Conservation (phyloP, 2,797 vertebrate genomes). For the Adelosebastes latens region DNA sequence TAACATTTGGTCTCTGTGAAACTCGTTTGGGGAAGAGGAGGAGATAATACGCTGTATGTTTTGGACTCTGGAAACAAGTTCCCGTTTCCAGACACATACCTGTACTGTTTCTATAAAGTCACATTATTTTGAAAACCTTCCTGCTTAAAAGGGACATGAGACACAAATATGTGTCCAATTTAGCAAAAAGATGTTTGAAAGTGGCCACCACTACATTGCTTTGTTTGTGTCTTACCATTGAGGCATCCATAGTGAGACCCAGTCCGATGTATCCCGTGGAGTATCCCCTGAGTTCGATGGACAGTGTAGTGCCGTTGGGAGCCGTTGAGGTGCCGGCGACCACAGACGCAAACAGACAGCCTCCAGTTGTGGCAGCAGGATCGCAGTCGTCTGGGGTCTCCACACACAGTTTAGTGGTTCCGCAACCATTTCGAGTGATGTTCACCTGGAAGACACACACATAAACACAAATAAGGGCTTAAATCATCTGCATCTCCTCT, state of each 20-base stretch:
- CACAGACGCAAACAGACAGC: constrained; percentile 55
- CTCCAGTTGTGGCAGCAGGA: not conserved
- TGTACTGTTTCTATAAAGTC: not conserved
- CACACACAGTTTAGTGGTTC: constrained; percentile 17
- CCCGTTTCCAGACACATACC: no score
- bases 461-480: not conserved
- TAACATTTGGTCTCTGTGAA: not conserved
- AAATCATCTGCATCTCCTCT: not conserved
- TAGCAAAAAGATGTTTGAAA: not conserved
- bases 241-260: not conserved
- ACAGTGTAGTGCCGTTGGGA: not conserved
- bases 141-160: not conserved
- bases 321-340: rapidly evolving
- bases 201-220: not conserved
- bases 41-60: not conserved
- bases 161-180: not conserved
- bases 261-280: constrained; percentile 37
- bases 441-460: constrained; percentile 33
- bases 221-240: constrained; percentile 20
- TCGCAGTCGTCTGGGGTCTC: not conserved
- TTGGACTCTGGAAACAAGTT: not conserved
- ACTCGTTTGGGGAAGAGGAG: not conserved
- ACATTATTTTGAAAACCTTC: not conserved
- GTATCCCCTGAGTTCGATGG: constrained; percentile 34
- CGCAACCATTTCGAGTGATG: constrained; percentile 45